Evolutionary conservation across 1,140 invertebrate genomes (phyloP), one percentile per base, ranked within the genome.

Genomic region (Drosophila azteca): DNA sequence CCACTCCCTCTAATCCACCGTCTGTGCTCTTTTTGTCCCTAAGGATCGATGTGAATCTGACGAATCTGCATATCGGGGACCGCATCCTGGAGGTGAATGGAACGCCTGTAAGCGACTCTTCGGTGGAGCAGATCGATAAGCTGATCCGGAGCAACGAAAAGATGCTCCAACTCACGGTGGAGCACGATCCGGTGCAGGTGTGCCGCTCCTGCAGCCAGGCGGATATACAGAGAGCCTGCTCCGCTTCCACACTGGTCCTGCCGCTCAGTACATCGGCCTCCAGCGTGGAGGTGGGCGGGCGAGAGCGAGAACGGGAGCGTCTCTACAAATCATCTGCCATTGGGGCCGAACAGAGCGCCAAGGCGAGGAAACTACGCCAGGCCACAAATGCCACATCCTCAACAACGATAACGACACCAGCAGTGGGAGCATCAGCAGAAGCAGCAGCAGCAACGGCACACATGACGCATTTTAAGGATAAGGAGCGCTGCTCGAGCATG

Each of bases 81-180:
- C 93, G 95, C 90, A 97, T 98, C 64, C 92, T 98, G 51, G 97
- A 98, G 93, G 96, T 98, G 13, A 98, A 98, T 93, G 97, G 97
- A 1, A 95, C 96, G 1, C 96, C 96, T 3, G 95, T 98, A 0
- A 95, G 95, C 88, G 96, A 96, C 89, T 94, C 95, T 1, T 91
- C 90, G 9, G 93, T 96, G 46, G 94, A 96, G 70, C 95, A 95
- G 61, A 95, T 97, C 51, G 96, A 97, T 91, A 94, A 95, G 91
- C 92, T 96, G 15, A 94, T 97, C 60, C 93, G 94, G 69, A 95
- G 95, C 77, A 95, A 95, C 0, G 95, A 96, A 69, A 94, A 94
- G 62, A 94, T 95, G 66, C 92, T 97, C 55, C 96, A 96, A 93
- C 95, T 96, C 83, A 90, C 91, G 20, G 96, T 98, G 73, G 97